Percentiles rank a stretch among this genome's conserved stretches.
Evolutionary conservation across 2,888 invertebrate genomes (phyloP).

Genomic region (Chrysina gloriosa): DNA sequence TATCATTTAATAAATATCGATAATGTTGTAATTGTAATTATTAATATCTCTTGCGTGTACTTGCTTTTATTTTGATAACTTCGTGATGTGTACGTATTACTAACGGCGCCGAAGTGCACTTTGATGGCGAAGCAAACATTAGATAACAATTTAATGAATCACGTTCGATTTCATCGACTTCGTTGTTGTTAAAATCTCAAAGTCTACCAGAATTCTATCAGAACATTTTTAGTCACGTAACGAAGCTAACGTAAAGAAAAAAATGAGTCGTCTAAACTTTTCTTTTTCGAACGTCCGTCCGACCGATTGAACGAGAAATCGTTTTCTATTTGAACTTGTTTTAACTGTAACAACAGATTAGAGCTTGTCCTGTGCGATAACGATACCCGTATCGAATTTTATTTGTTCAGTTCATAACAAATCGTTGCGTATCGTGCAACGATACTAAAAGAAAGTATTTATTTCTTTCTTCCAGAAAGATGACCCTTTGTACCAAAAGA

Average conservation of each 20-base stretch:
- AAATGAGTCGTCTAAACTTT: too few relatives aligned
- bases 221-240: background rate
- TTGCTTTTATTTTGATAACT: background rate
- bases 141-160: background rate
- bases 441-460: background rate
- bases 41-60: background rate
- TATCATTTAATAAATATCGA: too few relatives aligned
- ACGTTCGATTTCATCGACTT: background rate
- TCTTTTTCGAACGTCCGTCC: too few relatives aligned
- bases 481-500: slow-evolving; percentile 37
- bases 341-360: too few relatives aligned
- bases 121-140: background rate
- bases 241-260: background rate
- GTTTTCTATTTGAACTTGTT: too few relatives aligned
- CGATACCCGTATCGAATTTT: background rate
- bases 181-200: background rate
- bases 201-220: background rate
- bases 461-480: slow-evolving; percentile 19
- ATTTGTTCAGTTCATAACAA: background rate
- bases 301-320: too few relatives aligned
- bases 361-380: background rate
- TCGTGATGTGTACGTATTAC: too few relatives aligned
- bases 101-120: too few relatives aligned
- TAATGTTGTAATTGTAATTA: too few relatives aligned
- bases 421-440: too few relatives aligned